Evolutionary conservation across 2,888 invertebrate species (phyloP).

Genomic region (Hemistola chrysoprasaria): DNA sequence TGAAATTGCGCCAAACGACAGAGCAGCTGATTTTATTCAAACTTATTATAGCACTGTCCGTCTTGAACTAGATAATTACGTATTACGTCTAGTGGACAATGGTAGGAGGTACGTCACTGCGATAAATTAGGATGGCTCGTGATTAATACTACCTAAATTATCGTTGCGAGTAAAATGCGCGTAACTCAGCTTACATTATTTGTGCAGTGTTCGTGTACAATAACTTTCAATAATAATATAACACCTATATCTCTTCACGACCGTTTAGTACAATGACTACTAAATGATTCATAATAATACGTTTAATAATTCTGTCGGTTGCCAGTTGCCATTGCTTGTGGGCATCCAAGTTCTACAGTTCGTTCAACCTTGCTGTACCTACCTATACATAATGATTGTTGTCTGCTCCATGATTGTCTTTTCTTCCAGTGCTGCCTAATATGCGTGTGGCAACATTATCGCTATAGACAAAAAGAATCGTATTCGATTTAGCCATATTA

Average conservation of each 20-base stretch:
- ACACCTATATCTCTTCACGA: slow-evolving; percentile 10
- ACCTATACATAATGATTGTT: no score
- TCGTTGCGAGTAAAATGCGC: slow-evolving; percentile 14
- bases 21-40: slow-evolving; percentile 27
- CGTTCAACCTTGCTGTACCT: slow-evolving; percentile 61
- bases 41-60: background rate
- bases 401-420: no score
- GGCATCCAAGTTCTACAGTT: slow-evolving; percentile 48
- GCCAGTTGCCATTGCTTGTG: slow-evolving; percentile 50
- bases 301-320: slow-evolving; percentile 49
- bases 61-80: background rate
- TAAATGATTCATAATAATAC: slow-evolving; percentile 50
- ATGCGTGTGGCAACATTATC: no score
- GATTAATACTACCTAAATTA: slow-evolving; percentile 14
- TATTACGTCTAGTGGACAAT: slow-evolving; percentile 13
- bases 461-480: no score
- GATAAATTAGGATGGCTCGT: slow-evolving; percentile 15
- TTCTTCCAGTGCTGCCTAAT: no score
- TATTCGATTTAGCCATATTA: no score
- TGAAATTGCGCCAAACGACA: slow-evolving; percentile 42
- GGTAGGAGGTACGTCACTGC: slow-evolving; percentile 8
- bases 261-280: slow-evolving; percentile 42
- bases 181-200: slow-evolving; percentile 5
- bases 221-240: no score
- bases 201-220: no score